Base-by-base conservation (phyloP, 2,113 vertebrate genomes). In the Protomyctophum bolini region DNA sequence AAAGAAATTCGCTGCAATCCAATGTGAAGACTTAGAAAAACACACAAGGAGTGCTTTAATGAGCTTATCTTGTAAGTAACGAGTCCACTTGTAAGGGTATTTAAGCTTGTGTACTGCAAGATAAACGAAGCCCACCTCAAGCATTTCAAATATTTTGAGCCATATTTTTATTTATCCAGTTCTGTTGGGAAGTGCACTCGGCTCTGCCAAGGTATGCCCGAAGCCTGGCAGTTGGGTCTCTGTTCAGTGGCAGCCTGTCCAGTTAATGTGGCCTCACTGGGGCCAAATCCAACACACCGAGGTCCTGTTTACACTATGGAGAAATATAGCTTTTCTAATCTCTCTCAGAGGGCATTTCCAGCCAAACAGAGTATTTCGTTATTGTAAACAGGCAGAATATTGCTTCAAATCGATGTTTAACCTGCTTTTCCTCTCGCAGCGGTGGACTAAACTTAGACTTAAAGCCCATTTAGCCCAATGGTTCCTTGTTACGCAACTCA, bases 321-420 rank as follows among this genome's bases (percentile, higher is more conserved):
- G 76, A 77, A 84, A 82, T 86, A 82, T 77, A 72, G 86, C 79
- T 84, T 82, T 89, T 84, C 78, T 84, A 91, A 89, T 80, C 72
- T 73, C 69, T 76, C 85, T 84, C 81, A 76, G 77, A 85, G 85
- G 82, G 73, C 57, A 70, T 75, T 88, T 79, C 76, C 77, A 72
- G 81, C 80, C 85, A 87, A 84, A 76, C 10, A 47, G 58, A 86
- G 87, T 85, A 86, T 85, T 86, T 83, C 84, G 33, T 41, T 79
- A 81, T 81, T 83, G 85, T 88, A 89, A 91, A 88, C 86, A 89
- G 88, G 80, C 87, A 81, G 88, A 88, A 91, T 89, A 87, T 85
- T 87, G 85, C 88, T 8, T 15, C 15, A 57, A 57, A 84, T 76
- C 80, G 75, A 71, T 76, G 76, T 89, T 90, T 86, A 84, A 89